These are phyloP conservation scores for Haemorhous mexicanus DNA, from an alignment of 2,113 vertebrate genomes.

Conservation along the genomic window DNA sequence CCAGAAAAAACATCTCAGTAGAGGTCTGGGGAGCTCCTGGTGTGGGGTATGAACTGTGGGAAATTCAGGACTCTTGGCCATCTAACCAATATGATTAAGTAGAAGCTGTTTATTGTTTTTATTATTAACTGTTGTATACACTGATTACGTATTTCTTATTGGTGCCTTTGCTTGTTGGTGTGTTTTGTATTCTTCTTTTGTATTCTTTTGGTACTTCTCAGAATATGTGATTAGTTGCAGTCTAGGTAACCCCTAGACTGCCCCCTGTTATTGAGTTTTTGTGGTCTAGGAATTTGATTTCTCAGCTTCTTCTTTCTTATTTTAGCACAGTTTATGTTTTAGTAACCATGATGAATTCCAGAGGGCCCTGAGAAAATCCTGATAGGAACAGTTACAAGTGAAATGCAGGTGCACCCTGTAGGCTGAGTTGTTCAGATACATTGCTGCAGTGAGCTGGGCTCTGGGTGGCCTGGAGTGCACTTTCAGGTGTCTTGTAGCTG, in stretches of 20 bases:
- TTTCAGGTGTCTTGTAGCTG: background rate
- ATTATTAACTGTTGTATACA: background rate
- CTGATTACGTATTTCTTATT: background rate
- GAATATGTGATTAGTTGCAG: background rate
- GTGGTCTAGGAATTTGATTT: background rate
- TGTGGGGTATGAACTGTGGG: background rate
- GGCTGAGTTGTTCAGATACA: background rate
- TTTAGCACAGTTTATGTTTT: background rate
- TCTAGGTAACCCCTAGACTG: background rate
- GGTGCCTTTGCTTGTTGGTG: background rate
- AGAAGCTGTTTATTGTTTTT: background rate
- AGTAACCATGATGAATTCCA: background rate
- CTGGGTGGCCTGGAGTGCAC: background rate
- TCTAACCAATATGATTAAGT: background rate
- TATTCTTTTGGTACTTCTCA: background rate
- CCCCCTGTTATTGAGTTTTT: rapidly evolving
- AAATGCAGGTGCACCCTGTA: background rate
- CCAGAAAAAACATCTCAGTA: background rate
- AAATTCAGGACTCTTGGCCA: background rate
- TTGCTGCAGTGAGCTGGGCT: background rate
- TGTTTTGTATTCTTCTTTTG: background rate
- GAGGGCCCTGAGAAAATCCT: background rate
- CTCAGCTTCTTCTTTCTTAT: background rate
- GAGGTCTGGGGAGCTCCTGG: background rate
- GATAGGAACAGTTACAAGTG: background rate